Conservation (phyloP, 2,888 invertebrate species). For the Seira musarum region DNA sequence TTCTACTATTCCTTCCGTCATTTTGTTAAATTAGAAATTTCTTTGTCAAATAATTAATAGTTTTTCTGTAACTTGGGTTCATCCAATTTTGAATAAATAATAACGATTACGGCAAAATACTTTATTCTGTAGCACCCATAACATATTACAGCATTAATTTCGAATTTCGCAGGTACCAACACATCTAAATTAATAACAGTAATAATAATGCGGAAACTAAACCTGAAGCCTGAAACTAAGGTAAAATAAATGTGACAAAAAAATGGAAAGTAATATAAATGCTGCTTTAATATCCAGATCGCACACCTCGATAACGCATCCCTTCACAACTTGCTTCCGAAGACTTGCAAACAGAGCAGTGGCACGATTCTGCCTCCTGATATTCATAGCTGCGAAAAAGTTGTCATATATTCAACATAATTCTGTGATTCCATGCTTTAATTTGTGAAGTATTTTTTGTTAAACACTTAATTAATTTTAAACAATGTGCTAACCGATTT, state of each 20-base stretch:
- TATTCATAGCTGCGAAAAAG: slow-evolving; percentile 78
- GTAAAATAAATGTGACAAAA: not conserved
- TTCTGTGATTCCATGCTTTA: no score
- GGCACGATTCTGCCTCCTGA: slow-evolving; percentile 84
- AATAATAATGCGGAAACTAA: no score
- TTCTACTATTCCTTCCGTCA: no score
- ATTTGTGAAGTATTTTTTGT: no score
- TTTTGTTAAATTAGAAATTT: no score
- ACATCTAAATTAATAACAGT: not conserved
- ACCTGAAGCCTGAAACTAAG: not conserved
- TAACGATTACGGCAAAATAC: no score
- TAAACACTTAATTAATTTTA: not conserved
- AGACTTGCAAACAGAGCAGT: slow-evolving; percentile 81
- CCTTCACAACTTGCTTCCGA: slow-evolving; percentile 83
- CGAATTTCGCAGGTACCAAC: not conserved
- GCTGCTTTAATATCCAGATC: slow-evolving; percentile 69
- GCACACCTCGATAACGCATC: slow-evolving; percentile 75
- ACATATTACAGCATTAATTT: not conserved
- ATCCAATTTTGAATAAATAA: no score
- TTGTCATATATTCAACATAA: no score
- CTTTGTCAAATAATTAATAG: no score
- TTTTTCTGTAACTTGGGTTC: no score
- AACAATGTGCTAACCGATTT: slow-evolving; percentile 72
- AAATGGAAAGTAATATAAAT: not conserved
- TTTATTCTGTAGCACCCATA: not conserved